Base-by-base conservation (phyloP, 2,888 invertebrate genomes). In the Pandemis cinnamomeana region DNA sequence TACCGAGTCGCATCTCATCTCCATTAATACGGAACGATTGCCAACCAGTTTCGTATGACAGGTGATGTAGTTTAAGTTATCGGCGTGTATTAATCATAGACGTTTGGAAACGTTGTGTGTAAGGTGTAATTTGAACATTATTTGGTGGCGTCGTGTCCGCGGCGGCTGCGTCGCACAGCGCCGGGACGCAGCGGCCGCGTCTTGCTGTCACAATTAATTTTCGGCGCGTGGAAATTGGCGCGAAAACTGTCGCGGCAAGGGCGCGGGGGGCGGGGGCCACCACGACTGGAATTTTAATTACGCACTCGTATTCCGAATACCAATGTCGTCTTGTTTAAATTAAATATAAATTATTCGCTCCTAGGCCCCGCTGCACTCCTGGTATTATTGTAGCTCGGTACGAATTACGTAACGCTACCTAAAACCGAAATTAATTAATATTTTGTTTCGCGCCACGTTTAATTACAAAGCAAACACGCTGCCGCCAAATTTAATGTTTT, bases 181-280 rank as follows among this genome's bases (percentile, higher is more conserved):
- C 86, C 91, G 91, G 91, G 90, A 90, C 89, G 89, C 87, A 86
- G 86, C 82, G 91, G 93, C 89, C 89, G 90, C 94, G 91, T 94
- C 94, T 93, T 93, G 91, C 93, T 94, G 94, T 94, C 94, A 94
- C 94, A 92, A 94, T 94, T 93, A 94, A 94, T 94, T 94, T 94
- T 94, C 93, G 94, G 89, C 89, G 92, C 91, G 93, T 91, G 92
- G 94, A 93, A 94, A 94, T 94, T 94, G 94, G 94, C 94, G 94
- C 93, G 94, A 94, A 94, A 94, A 94, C 91, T 93, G 94, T 93
- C 92, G 93, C 91, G 88, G 85, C 86, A 78, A 80, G 75, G 79
- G 80, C 78, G 77, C 76, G 78, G 76, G 78, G 81, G 81, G 83
- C 83, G 81, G 82, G 87, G 84, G 86, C 87, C 87, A 89, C 91